A percentile compares a stretch with the other conserved stretches of the same genome.
Evolutionary conservation across 1,140 invertebrate species (phyloP).

Genomic region (Zaprionus capensis): DNA sequence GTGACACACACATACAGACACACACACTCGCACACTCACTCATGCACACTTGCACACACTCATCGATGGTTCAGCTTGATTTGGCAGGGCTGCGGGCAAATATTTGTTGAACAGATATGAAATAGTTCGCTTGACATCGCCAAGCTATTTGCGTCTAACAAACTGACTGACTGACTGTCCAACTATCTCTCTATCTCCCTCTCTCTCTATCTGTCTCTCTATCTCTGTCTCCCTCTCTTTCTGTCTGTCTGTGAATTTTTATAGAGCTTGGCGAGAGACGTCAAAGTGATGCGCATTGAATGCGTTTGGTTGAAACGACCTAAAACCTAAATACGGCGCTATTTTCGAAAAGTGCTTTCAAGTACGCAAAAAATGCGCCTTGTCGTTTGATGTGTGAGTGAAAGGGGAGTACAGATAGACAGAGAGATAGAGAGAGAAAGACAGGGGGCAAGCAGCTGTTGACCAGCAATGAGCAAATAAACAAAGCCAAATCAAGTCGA

Average conservation of each 20-base stretch:
- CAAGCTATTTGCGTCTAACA: constrained; percentile 33
- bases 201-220: background rate
- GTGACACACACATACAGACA: background rate
- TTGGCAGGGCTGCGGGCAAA: constrained; percentile 38
- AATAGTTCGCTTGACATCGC: constrained; percentile 44
- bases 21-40: background rate
- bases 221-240: constrained; percentile 4
- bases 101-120: constrained; percentile 61
- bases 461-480: constrained; percentile 51
- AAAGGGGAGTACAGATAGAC: constrained; percentile 8
- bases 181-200: constrained; percentile 7
- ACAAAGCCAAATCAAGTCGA: constrained; percentile 54
- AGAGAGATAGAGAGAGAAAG: background rate
- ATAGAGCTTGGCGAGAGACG: constrained; percentile 59
- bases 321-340: constrained; percentile 70
- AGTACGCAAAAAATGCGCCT: constrained; percentile 55
- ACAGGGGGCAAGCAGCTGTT: constrained; percentile 12
- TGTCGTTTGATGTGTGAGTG: constrained; percentile 53
- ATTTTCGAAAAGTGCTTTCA: constrained; percentile 61
- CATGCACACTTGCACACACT: background rate
- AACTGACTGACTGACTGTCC: constrained; percentile 25
- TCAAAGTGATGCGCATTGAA: constrained; percentile 68
- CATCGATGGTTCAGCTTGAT: constrained; percentile 33
- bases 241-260: constrained; percentile 37
- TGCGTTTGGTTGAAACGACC: constrained; percentile 58